phyloP scores from a whole-genome alignment of 53 echinoderm and acorn worm species.

The Luidia sarsii region DNA sequence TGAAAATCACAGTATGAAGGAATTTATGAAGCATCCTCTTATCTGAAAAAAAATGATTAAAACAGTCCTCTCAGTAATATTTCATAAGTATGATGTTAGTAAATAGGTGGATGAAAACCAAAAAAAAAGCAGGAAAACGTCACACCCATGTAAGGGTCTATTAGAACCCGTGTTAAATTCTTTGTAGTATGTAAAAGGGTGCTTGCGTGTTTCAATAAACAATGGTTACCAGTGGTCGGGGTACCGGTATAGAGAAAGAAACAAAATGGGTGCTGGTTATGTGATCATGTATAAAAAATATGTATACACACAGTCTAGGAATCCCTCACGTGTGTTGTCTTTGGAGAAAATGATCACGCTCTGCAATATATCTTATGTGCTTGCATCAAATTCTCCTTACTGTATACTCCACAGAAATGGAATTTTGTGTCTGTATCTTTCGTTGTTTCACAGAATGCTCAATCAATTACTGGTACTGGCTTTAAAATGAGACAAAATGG shows the following conservation, averaged over 20 bases:
- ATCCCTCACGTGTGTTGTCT: conserved; percentile 1
- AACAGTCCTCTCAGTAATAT: too few relatives aligned
- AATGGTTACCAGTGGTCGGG: conserved; percentile 21
- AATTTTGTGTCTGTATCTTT: too few relatives aligned
- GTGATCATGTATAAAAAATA: neutral
- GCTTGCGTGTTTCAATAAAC: neutral
- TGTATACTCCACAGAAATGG: conserved; percentile 7
- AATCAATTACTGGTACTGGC: too few relatives aligned
- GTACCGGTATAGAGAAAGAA: conserved; percentile 10
- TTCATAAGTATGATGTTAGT: too few relatives aligned
- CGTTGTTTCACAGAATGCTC: too few relatives aligned
- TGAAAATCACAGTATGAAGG: neutral
- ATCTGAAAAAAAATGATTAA: too few relatives aligned
- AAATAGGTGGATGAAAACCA: too few relatives aligned
- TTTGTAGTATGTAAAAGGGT: neutral
- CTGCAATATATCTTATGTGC: conserved; percentile 24
- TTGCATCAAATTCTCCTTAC: conserved; percentile 13
- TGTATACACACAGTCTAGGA: neutral
- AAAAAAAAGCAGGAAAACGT: too few relatives aligned
- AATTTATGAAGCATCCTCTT: neutral
- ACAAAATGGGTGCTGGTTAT: conserved; percentile 22
- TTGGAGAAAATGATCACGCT: neutral
- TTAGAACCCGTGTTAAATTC: too few relatives aligned
- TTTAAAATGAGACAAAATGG: too few relatives aligned
- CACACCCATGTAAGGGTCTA: too few relatives aligned